Evolutionary conservation across 2,888 invertebrate genomes (phyloP).

Genomic region (Frankliniella intonsa): DNA sequence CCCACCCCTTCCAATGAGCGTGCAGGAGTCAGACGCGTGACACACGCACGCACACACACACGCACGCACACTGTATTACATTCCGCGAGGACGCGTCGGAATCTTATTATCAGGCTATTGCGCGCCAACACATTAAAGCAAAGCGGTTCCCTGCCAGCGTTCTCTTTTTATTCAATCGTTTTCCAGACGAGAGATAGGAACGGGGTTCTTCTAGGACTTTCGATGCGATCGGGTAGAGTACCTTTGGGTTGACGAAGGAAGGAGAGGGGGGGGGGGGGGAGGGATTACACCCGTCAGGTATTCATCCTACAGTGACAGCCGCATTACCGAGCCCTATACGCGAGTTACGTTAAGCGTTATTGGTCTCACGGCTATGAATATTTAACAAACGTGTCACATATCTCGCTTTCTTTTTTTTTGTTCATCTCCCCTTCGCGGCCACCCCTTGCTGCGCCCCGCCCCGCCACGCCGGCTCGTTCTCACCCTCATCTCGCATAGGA

Average conservation of each 20-base stretch:
- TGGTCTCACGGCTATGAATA: constrained; percentile 20
- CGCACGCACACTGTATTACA: background rate
- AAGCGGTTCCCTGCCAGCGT: background rate
- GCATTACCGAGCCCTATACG: background rate
- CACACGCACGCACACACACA: background rate
- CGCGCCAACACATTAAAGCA: background rate
- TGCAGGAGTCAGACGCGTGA: background rate
- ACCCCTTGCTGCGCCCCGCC: background rate
- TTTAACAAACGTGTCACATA: background rate
- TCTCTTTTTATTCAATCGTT: too few species aligned
- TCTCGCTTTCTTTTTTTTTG: background rate
- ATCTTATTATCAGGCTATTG: background rate
- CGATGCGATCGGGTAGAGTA: too few species aligned
- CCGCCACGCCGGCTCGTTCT: background rate
- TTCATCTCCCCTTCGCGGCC: background rate
- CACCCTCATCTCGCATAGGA: background rate
- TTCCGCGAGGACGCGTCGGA: background rate
- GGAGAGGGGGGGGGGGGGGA: too few species aligned
- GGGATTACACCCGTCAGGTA: background rate
- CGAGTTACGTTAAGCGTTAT: background rate
- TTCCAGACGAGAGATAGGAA: too few species aligned
- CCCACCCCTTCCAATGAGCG: background rate
- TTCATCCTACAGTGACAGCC: background rate
- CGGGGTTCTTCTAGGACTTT: too few species aligned
- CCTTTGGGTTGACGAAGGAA: too few species aligned